A percentile compares a stretch with the other conserved stretches of the same genome.
Evolutionary conservation across 2,797 vertebrate genomes (phyloP).

Genomic region (Amblyraja radiata): DNA sequence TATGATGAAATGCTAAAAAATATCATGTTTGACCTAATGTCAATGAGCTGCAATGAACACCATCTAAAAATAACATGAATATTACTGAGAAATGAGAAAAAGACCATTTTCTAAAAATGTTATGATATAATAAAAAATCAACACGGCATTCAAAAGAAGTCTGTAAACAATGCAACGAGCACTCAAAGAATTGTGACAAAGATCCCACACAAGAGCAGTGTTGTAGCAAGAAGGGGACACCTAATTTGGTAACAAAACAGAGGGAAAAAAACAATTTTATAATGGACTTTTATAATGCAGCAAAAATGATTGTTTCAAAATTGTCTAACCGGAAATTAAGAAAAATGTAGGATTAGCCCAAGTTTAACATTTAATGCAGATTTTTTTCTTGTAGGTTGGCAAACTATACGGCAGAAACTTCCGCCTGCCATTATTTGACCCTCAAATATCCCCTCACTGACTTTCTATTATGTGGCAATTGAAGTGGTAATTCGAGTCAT

Average conservation of each 20-base stretch:
- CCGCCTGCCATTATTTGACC: constrained; percentile 42
- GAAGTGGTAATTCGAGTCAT: constrained; percentile 32
- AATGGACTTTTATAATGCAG: neutral
- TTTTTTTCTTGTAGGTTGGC: neutral
- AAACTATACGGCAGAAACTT: constrained; percentile 30
- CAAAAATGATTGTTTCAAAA: neutral
- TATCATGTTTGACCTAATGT: too few species aligned
- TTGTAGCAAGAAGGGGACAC: neutral
- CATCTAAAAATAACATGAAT: neutral
- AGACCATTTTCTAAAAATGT: neutral
- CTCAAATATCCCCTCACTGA: constrained; percentile 46
- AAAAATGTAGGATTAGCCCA: neutral
- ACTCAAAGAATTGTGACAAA: neutral
- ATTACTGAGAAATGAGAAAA: neutral
- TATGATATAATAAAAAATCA: neutral
- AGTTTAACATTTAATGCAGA: neutral
- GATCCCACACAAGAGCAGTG: neutral
- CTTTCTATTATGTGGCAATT: constrained; percentile 41
- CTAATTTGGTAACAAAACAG: neutral
- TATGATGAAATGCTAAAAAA: too few species aligned
- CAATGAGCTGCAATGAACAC: neutral
- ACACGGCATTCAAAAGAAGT: neutral
- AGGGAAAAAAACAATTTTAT: neutral
- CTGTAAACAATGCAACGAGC: neutral
- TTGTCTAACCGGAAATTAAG: neutral